A percentile compares a stretch with the other conserved stretches of the same genome.
Conservation (phyloP, 1,140 invertebrate species). For the Metaphire vulgaris region DNA sequence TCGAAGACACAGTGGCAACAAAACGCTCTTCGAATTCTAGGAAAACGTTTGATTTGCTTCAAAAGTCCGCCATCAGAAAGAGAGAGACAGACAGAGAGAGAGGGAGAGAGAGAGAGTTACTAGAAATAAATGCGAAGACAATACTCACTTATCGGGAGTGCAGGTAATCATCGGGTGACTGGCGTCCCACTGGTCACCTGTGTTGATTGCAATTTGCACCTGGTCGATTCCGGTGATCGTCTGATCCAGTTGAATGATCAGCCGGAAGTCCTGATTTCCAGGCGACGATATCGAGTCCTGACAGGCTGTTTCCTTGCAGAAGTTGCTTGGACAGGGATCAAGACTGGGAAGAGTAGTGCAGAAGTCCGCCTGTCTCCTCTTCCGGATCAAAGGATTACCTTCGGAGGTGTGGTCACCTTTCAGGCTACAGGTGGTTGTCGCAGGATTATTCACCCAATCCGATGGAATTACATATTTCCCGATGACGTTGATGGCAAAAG, state of each 20-base stretch:
- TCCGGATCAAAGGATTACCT: not conserved
- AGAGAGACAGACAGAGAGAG: too few species aligned
- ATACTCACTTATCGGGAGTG: not conserved
- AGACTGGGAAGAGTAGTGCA: not conserved
- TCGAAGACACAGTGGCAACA: too few species aligned
- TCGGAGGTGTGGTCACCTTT: not conserved
- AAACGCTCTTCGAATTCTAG: too few species aligned
- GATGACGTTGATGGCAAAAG: slow-evolving; percentile 5
- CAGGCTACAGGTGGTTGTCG: not conserved
- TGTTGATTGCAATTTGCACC: not conserved
- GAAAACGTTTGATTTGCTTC: too few species aligned
- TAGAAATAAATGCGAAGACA: too few species aligned
- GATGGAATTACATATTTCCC: not conserved
- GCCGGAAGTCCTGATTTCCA: not conserved
- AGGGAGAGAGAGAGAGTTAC: too few species aligned
- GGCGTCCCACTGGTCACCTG: not conserved
- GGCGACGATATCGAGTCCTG: not conserved
- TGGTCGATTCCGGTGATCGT: not conserved
- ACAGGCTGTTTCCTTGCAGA: slow-evolving; percentile 9
- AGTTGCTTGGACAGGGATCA: not conserved
- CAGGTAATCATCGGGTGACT: not conserved
- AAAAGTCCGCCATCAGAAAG: too few species aligned
- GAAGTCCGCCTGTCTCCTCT: not conserved
- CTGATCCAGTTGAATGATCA: not conserved
- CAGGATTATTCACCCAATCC: not conserved